Percentiles rank a stretch among this genome's conserved stretches.
Evolutionary conservation across 1,140 invertebrate genomes (phyloP).

Genomic region (Ruditapes philippinarum): DNA sequence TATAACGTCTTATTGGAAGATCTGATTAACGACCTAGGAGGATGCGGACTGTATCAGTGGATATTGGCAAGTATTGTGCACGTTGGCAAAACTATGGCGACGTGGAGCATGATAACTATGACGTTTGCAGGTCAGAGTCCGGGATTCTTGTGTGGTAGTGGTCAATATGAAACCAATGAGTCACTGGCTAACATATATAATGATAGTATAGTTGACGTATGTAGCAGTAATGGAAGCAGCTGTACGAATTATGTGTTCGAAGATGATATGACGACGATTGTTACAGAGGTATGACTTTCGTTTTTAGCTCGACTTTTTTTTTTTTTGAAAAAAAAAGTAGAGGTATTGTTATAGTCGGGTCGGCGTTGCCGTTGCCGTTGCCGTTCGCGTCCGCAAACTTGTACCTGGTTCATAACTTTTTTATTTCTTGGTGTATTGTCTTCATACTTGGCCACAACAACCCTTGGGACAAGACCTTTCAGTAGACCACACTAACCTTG

Average conservation of each 20-base stretch:
- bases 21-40: not conserved
- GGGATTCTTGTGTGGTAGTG: not conserved
- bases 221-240: not conserved
- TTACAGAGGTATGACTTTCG: constrained; percentile 4
- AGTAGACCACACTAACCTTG: no score
- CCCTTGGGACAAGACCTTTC: no score
- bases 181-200: not conserved
- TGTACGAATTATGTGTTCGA: not conserved
- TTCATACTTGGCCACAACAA: no score
- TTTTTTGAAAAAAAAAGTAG: no score
- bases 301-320: no score
- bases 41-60: constrained; percentile 36
- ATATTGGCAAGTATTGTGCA: constrained; percentile 10
- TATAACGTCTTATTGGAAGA: constrained; percentile 43
- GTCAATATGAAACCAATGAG: not conserved
- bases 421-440: no score
- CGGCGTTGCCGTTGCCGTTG: no score
- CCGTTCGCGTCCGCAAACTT: no score
- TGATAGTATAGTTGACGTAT: not conserved
- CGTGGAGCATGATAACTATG: constrained; percentile 56
- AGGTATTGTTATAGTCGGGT: no score
- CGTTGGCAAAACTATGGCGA: not conserved
- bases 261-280: not conserved
- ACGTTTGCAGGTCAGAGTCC: constrained; percentile 41
- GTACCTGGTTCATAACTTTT: no score